Evolutionary conservation across 2,113 vertebrate genomes (phyloP).

Genomic region (Xerus inauris): DNA sequence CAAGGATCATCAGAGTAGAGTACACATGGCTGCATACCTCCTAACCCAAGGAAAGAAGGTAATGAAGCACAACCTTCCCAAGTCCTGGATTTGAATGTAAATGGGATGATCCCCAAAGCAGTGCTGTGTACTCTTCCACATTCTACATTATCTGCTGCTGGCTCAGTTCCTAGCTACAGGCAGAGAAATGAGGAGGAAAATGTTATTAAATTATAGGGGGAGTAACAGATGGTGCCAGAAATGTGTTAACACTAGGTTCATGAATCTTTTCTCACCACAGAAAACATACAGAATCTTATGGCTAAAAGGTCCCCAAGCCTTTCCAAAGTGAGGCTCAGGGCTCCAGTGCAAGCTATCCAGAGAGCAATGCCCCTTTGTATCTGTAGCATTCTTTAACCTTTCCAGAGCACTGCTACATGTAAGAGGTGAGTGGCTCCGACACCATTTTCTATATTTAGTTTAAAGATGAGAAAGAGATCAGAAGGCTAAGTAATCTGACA

Average conservation of each 20-base stretch:
- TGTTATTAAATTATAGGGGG: background rate
- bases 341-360: background rate
- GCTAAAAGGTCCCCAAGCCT: background rate
- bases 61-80: background rate
- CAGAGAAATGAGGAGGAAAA: background rate
- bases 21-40: background rate
- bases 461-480: conserved; percentile 37
- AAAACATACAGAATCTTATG: background rate
- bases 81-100: background rate
- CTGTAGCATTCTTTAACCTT: background rate
- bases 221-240: background rate
- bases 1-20: background rate
- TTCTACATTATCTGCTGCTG: background rate
- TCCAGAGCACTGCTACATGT: background rate
- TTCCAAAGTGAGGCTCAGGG: background rate
- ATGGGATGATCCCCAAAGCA: background rate
- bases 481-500: background rate
- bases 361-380: background rate
- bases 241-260: background rate
- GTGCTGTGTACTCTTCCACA: background rate
- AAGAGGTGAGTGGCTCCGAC: background rate
- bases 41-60: background rate
- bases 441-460: background rate
- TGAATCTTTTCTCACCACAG: background rate
- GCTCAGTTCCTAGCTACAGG: background rate